Conservation (phyloP, 2,113 vertebrate species). For the Acrocephalus kingi region DNA sequence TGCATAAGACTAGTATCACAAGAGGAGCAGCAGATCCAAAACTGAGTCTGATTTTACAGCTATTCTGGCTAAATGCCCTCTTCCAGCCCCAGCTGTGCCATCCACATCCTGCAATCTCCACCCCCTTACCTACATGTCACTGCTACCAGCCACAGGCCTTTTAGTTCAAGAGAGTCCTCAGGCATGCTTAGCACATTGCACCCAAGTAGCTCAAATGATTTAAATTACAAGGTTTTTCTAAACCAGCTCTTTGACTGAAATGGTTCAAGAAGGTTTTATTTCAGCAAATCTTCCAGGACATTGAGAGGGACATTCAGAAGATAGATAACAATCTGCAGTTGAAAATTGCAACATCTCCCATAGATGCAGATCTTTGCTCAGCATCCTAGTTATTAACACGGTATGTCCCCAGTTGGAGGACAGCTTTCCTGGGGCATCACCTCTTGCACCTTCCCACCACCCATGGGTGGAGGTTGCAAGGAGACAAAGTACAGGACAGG, state of each 20-base stretch:
- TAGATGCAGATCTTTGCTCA: neutral
- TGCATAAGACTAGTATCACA: neutral
- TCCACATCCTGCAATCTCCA: neutral
- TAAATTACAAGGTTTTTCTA: neutral
- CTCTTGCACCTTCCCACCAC: neutral
- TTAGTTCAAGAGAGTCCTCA: neutral
- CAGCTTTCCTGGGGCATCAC: neutral
- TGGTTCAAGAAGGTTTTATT: neutral
- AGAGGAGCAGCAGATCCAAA: neutral
- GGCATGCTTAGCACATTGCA: neutral
- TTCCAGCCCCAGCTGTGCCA: neutral
- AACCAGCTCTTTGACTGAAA: neutral
- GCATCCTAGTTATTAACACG: neutral
- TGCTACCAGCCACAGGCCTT: neutral
- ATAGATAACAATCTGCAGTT: neutral
- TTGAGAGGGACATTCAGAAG: neutral
- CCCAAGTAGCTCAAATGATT: neutral
- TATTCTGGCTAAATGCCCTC: neutral
- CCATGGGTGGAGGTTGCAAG: neutral
- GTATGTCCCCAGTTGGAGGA: neutral
- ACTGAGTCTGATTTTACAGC: neutral
- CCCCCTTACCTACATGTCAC: neutral
- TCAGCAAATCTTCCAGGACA: neutral
- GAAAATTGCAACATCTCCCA: neutral
- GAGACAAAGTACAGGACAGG: neutral